A percentile compares a stretch with the other conserved stretches of the same genome.
phyloP scores from a whole-genome alignment of 2,888 invertebrate genomes.

The Polietes domitor region DNA sequence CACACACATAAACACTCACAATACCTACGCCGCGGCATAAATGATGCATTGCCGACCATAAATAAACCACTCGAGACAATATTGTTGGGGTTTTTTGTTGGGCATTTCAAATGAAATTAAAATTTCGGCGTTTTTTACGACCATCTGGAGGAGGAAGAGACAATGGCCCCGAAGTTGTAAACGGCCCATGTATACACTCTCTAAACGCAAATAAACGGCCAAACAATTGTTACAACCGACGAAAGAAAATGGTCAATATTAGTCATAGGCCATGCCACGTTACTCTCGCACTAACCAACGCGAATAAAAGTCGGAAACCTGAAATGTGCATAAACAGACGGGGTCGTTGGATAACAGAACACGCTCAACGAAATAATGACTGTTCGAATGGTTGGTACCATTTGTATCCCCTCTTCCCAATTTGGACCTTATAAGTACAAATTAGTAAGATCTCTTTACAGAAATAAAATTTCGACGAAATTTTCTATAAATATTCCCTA shows the following conservation, averaged over 20 bases:
- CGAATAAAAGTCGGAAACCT: not conserved
- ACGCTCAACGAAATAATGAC: not conserved
- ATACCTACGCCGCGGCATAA: too few species aligned
- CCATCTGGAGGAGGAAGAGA: not conserved
- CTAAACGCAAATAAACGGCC: not conserved
- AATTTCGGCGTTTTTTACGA: not conserved
- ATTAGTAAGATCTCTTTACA: too few species aligned
- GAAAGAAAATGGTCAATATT: constrained; percentile 5
- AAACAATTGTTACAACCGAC: not conserved
- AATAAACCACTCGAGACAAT: not conserved
- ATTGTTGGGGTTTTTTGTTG: not conserved
- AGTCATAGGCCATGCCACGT: not conserved
- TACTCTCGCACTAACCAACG: not conserved
- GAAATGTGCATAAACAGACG: not conserved
- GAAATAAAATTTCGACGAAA: too few species aligned
- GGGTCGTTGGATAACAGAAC: not conserved
- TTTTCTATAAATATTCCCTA: too few species aligned
- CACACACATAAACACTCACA: too few species aligned
- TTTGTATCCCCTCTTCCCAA: too few species aligned
- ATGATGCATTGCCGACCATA: not conserved
- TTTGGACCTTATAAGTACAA: too few species aligned
- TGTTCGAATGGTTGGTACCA: not conserved
- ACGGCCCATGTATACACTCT: not conserved
- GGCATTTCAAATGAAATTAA: not conserved
- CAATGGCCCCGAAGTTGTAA: not conserved